phyloP scores from a whole-genome alignment of 2,888 invertebrate species.

The Idaea aversata region DNA sequence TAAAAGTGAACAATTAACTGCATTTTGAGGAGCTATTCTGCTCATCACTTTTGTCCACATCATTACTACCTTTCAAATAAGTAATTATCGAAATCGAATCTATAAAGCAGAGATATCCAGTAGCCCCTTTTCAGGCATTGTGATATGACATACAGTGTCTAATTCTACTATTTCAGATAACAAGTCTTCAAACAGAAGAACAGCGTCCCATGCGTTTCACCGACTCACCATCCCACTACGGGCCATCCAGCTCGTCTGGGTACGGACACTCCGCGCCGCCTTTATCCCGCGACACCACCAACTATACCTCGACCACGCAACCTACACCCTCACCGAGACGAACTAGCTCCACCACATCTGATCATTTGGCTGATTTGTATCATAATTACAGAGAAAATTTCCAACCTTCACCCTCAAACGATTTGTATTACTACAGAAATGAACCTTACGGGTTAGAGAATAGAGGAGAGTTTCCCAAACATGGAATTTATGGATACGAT shows the following conservation, averaged over 20 bases:
- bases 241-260: conserved; percentile 74
- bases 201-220: conserved; percentile 86
- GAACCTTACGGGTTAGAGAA: conserved; percentile 64
- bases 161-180: conserved; percentile 48
- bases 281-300: conserved; percentile 50
- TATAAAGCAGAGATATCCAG: too few species aligned
- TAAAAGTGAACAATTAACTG: too few species aligned
- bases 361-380: conserved; percentile 84
- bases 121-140: too few species aligned
- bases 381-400: conserved; percentile 77
- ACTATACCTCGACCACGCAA: conserved; percentile 68
- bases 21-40: too few species aligned
- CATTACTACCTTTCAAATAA: too few species aligned
- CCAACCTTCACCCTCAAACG: conserved; percentile 59
- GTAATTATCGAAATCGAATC: too few species aligned
- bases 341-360: conserved; percentile 81
- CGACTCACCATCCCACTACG: conserved; percentile 87
- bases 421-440: conserved; percentile 56
- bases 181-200: conserved; percentile 76
- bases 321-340: conserved; percentile 86
- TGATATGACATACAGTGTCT: too few species aligned
- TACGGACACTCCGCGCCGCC: conserved; percentile 63
- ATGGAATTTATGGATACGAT: conserved; percentile 67
- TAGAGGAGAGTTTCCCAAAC: conserved; percentile 70
- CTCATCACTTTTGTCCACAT: too few species aligned